Evolutionary conservation across 2,113 vertebrate genomes (phyloP), one percentile per base, ranked within the genome.

Genomic region (Eretmochelys imbricata): DNA sequence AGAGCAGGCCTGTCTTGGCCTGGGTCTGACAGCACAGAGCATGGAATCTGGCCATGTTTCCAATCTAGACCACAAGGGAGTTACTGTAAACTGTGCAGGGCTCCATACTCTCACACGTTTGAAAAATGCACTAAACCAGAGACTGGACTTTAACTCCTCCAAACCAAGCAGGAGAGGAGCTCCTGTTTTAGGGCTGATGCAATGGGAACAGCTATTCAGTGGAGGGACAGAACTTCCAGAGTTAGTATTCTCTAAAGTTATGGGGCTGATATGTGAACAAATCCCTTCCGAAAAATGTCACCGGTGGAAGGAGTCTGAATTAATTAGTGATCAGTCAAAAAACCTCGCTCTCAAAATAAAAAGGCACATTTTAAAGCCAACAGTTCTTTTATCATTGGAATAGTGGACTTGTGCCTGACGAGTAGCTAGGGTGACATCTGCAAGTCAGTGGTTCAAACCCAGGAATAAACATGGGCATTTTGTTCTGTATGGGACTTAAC

Each of bases 41-140:
- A 48, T 1, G 2, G 7, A 19, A 48, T 31, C 85, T 51, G 12
- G 59, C 87, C 48, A 17, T 4, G 79, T 9, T 83, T 69, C 3
- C 1, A 19, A 57, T 54, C 17, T 7, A 3, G 25, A 5, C 38
- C 81, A 80, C 16, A 0, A n/a, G 29, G 22, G 6, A 29, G 22
- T 17, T 25, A 19, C 51, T 2, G 1, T 1, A 76, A 50, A 49
- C 24, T 80, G 27, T 54, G 86, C 24, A 4, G 31, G 51, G 14
- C 9, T 84, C 51, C 25, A 12, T 38, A 14, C 54, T 16, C 38
- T 24, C 27, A 46, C 48, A 46, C 5, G 53, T 27, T 22, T 25
- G 59, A 1, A 0, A 51, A 6, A 17, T 1, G 2, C 79, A 29
- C 20, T 2, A n/a, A 20, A 1, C 0, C 12, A 25, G 5, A 69